Percentiles rank a stretch among this genome's conserved stretches.
These are phyloP conservation scores for Volucella zonaria DNA, from an alignment of 2,888 invertebrate species.

Conservation along the genomic window DNA sequence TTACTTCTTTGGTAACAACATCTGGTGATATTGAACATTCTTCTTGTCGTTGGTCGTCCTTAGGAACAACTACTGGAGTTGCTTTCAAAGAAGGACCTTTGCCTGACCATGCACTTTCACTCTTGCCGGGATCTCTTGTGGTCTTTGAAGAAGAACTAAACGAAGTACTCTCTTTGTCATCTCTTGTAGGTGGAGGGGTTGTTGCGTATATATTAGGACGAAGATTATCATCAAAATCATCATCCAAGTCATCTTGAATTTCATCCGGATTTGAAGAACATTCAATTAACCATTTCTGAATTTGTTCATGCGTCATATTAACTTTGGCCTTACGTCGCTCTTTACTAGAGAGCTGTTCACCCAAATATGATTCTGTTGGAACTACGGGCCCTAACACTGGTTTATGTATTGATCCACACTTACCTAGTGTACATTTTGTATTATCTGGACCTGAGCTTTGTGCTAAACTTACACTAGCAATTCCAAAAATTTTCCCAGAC, in stretches of 20 bases:
- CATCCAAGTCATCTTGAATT: conserved; percentile 82
- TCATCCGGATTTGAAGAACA: conserved; percentile 84
- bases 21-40: conserved; percentile 63
- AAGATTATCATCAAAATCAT: conserved; percentile 81
- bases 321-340: conserved; percentile 85
- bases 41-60: conserved; percentile 74
- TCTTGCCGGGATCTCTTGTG: conserved; percentile 80
- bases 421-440: conserved; percentile 82
- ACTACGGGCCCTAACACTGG: conserved; percentile 82
- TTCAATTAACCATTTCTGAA: conserved; percentile 87
- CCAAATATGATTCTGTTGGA: conserved; percentile 82
- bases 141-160: conserved; percentile 81
- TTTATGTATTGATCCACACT: conserved; percentile 83
- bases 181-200: conserved; percentile 81
- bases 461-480: conserved; percentile 82
- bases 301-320: conserved; percentile 88
- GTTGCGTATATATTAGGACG: conserved; percentile 79
- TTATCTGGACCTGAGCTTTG: conserved; percentile 83
- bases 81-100: conserved; percentile 82
- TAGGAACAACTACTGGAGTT: conserved; percentile 79
- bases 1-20: conserved; percentile 50
- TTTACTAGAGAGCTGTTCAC: conserved; percentile 82
- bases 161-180: conserved; percentile 81
- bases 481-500: conserved; percentile 83
- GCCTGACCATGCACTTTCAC: conserved; percentile 82